These are phyloP conservation scores for Metacarcinus magister DNA, from an alignment of 2,888 invertebrate genomes.

Conservation along the genomic window DNA sequence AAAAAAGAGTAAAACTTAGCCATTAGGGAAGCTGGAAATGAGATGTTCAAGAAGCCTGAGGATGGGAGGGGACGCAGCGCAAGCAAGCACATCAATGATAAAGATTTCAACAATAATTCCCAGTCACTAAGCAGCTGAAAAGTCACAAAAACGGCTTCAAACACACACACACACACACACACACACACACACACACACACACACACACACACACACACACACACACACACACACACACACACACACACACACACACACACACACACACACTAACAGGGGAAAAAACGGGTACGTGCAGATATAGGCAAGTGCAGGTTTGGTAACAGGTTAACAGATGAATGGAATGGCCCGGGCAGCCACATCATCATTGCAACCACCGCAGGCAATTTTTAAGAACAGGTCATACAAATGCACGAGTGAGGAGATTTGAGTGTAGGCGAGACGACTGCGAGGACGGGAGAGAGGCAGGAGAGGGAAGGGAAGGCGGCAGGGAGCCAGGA, in stretches of 20 bases:
- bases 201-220: no score
- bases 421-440: neutral
- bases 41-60: neutral
- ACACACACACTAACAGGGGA: neutral
- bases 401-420: constrained; percentile 27
- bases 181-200: no score
- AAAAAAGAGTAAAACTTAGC: neutral
- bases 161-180: neutral
- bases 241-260: neutral
- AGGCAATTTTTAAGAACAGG: neutral
- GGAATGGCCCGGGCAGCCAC: neutral
- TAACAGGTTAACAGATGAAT: constrained; percentile 21
- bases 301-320: constrained; percentile 8
- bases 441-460: neutral
- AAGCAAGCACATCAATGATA: neutral
- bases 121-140: neutral
- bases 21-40: neutral
- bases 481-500: neutral
- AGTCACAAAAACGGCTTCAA: neutral
- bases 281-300: neutral
- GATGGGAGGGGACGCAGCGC: neutral
- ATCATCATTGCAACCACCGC: neutral
- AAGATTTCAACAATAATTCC: neutral
- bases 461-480: neutral
- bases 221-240: no score